Base-by-base conservation (phyloP, 2,113 vertebrate genomes). In the Lagenorhynchus albirostris region DNA sequence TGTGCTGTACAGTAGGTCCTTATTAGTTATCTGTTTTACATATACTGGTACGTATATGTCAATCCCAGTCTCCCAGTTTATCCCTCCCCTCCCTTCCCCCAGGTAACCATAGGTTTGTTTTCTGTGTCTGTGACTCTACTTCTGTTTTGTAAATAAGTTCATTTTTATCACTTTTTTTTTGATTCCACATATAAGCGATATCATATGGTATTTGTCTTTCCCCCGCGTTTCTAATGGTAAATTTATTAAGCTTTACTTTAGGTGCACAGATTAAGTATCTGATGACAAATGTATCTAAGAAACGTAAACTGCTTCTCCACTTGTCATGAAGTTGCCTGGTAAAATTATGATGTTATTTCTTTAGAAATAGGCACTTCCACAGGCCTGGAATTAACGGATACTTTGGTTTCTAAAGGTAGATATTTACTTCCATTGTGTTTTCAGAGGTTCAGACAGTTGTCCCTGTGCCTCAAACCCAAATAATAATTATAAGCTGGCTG, bases 401-500 rank as follows among this genome's bases (percentile, higher is more conserved):
- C 91, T 94, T 93, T 80, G 70, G 62, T 93, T 98, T 97, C 92
- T 94, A 36, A 95, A 95, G 91, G 70, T 96, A 50, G 92, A 31
- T 76, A 47, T 96, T 97, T 90, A 44, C 70, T 85, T 63, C 85
- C 65, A 65, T 96, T 94, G 47, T 96, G 79, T 95, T 95, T 94
- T 90, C 85, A 96, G 80, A 95, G 84, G 44, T 44, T 85, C 95
- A 91, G 94, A 96, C 65, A 68, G 53, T 95, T 88, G 94, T 95
- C 67, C 81, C 60, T 96, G 2, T 81, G 87, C 88, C 88, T 10
- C 90, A 77, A 92, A 90, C 80, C 70, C 83, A 98, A 93, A 95
- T 97, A 97, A 92, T 96, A 96, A 96, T 97, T 97, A 92, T 67
- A 89, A 89, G 38, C 62, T 73, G 94, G 29, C 70, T 91, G 14